Evolutionary conservation across 2,888 invertebrate species (phyloP), one percentile per base, ranked within the genome.

Genomic region (Tetheella fluctuosa): DNA sequence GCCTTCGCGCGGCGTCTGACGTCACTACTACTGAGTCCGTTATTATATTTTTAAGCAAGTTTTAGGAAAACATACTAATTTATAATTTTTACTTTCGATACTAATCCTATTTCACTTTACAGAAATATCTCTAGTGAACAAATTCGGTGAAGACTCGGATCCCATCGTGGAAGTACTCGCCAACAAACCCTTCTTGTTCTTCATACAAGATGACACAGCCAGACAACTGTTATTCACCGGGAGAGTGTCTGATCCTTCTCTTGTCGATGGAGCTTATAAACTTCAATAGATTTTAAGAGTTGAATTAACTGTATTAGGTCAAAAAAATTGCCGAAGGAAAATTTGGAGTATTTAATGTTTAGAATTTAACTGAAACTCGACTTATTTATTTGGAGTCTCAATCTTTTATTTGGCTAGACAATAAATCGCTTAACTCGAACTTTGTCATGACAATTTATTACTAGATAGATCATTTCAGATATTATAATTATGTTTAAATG

Each of bases 151-250:
- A 61, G 93, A 94, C 42, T 92, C 93, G 34, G 94, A 94, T 8
- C 85, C 89, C 20, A 81, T 83, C 23, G 93, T 93, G 5, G 94
- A 94, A 60, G 96, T 97, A 79, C 91, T 94, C 53, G 97, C 95
- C 1, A 95, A 95, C 79, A 96, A 94, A 65, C 97, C 97, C 0
- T 97, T 97, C 89, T 77, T 97, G 59, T 97, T 97, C 89, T 96
- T 96, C 83, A 96, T 97, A 64, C 96, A 96, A 79, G 97, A 97
- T 72, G 96, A 96, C 73, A 88, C 89, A 0, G 95, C 95, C 0
- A 95, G 95, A n/a, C 96, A 96, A 42, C 94, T 97, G 57, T 85
- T 97, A 25, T 97, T 96, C 85, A 94, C 96, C 34, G 97, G 97
- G 37, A 95, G 96, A 83, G 94, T 97, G 1, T 90, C 94, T 23